Evolutionary conservation across 1,140 invertebrate genomes (phyloP).

Genomic region (Sycophaga agraensis): DNA sequence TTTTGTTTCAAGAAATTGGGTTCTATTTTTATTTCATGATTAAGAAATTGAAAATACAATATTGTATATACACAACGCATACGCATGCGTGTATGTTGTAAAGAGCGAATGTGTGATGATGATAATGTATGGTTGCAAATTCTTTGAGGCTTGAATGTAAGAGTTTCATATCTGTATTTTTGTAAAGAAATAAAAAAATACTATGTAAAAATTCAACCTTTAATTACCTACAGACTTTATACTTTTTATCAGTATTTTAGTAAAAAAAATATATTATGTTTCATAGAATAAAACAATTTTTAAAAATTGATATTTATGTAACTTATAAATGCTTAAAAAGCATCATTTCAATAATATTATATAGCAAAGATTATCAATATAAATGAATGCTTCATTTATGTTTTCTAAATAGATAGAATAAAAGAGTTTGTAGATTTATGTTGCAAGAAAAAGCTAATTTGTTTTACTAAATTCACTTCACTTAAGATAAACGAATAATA

Average conservation of each 20-base stretch:
- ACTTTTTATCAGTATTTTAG: conserved; percentile 24
- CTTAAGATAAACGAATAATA: too few relatives aligned
- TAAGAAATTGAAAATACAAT: neutral
- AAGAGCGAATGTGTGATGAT: neutral
- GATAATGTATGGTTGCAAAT: conserved; percentile 5
- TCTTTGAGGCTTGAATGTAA: conserved; percentile 16
- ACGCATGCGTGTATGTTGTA: neutral
- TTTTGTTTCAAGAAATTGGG: conserved; percentile 11
- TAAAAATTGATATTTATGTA: too few relatives aligned
- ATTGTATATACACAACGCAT: conserved; percentile 8
- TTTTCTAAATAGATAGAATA: too few relatives aligned
- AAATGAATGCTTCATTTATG: too few relatives aligned
- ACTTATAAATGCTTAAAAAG: too few relatives aligned
- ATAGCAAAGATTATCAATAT: too few relatives aligned
- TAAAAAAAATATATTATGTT: too few relatives aligned
- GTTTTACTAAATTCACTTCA: too few relatives aligned
- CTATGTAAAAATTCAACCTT: conserved; percentile 15
- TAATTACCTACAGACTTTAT: conserved; percentile 11
- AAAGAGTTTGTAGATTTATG: too few relatives aligned
- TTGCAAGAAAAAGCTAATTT: too few relatives aligned
- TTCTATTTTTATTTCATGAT: too few relatives aligned
- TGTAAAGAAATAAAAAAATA: conserved; percentile 41
- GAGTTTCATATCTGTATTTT: conserved; percentile 43
- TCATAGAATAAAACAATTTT: conserved; percentile 22
- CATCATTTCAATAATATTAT: too few relatives aligned